These are phyloP conservation scores for Hypercompe scribonia DNA, from an alignment of 2,888 invertebrate species.

Conservation along the genomic window DNA sequence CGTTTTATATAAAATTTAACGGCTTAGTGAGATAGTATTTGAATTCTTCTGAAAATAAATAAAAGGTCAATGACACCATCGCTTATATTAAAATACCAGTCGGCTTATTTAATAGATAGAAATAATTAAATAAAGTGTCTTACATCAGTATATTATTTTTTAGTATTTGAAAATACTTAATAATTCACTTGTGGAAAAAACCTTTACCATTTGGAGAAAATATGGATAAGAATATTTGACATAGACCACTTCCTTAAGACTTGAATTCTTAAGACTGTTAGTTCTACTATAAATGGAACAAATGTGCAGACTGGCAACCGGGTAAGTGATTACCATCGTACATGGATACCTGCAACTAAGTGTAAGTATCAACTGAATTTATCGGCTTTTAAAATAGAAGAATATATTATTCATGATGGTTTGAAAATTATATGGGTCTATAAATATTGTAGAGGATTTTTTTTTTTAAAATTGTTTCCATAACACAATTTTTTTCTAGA, in stretches of 20 bases:
- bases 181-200: background rate
- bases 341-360: too few species aligned
- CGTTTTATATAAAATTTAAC: conserved; percentile 23
- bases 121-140: conserved; percentile 31
- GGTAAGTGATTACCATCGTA: too few species aligned
- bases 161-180: background rate
- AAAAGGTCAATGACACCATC: conserved; percentile 61
- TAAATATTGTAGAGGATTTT: background rate
- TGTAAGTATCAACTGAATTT: too few species aligned
- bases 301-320: too few species aligned
- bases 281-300: too few species aligned
- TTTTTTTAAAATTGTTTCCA: too few species aligned
- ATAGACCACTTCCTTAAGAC: background rate
- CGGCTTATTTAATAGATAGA: conserved; percentile 55
- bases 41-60: conserved; percentile 59
- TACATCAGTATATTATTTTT: background rate
- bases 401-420: too few species aligned
- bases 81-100: conserved; percentile 40
- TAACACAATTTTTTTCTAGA: too few species aligned
- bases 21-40: conserved; percentile 19
- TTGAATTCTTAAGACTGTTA: too few species aligned
- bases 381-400: too few species aligned
- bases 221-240: background rate
- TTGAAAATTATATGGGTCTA: background rate
- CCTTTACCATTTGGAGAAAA: too few species aligned